Conservation (phyloP, 2,113 vertebrate species). For the Nothobranchius kuhntae region DNA sequence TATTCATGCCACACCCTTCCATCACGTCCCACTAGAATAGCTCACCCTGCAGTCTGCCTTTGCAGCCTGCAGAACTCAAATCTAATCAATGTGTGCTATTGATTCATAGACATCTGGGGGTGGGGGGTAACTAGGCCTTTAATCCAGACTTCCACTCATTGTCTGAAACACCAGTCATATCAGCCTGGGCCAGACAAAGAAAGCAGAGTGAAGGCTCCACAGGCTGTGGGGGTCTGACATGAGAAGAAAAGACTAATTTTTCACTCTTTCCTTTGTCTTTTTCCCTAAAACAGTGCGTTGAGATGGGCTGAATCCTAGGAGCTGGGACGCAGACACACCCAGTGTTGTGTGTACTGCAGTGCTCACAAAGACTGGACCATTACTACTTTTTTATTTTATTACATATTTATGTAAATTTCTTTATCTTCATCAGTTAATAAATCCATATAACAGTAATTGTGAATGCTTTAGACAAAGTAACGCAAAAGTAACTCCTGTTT, state of each 20-base stretch:
- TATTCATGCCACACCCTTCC: conserved; percentile 71
- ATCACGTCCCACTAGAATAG: conserved; percentile 13
- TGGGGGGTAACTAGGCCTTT: conserved; percentile 9
- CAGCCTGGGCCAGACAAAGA: conserved; percentile 62
- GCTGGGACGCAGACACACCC: conserved; percentile 50
- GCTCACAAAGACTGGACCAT: neutral
- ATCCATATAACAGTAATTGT: no score
- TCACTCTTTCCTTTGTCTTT: neutral
- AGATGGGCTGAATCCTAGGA: conserved; percentile 21
- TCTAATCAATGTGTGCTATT: conserved; percentile 49
- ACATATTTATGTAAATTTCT: neutral
- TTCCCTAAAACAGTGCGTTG: conserved; percentile 33
- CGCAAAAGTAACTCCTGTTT: no score
- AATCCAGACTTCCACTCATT: conserved; percentile 36
- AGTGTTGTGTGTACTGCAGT: conserved; percentile 48
- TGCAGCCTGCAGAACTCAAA: conserved; percentile 38
- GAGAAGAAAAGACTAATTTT: conserved; percentile 36
- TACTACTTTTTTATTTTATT: neutral
- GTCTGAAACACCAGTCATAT: conserved; percentile 49
- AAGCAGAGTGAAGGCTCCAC: conserved; percentile 18
- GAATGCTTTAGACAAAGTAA: no score
- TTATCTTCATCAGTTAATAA: no score
- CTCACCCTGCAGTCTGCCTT: conserved; percentile 40
- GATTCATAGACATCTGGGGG: conserved; percentile 27
- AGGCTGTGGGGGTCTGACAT: conserved; percentile 37